These are phyloP conservation scores for Megastigmus dorsalis DNA, from an alignment of 2,888 invertebrate genomes.

Conservation along the genomic window DNA sequence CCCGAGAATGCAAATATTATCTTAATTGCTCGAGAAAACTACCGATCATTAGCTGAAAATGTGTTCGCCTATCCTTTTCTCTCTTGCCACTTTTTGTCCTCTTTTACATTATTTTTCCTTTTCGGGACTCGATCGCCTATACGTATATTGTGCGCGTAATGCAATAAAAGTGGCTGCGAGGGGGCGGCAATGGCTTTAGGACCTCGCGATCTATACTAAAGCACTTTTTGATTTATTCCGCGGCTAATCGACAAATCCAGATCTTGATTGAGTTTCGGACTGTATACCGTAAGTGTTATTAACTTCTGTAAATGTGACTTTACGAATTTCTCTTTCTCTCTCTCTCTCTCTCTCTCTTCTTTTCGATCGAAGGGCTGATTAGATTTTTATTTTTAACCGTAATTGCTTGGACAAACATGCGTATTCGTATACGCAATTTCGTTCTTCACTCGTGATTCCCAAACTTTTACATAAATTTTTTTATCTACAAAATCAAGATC, in stretches of 20 bases:
- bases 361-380: neutral
- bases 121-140: neutral
- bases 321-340: too few relatives aligned
- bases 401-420: too few relatives aligned
- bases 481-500: too few relatives aligned
- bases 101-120: neutral
- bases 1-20: constrained; percentile 73
- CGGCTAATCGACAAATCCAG: constrained; percentile 6
- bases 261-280: constrained; percentile 12
- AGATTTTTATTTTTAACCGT: constrained; percentile 16
- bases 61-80: constrained; percentile 51
- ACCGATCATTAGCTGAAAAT: constrained; percentile 60
- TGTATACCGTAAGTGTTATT: constrained; percentile 21
- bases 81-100: neutral
- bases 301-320: constrained; percentile 18
- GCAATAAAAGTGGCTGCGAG: neutral
- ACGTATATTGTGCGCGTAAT: neutral
- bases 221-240: constrained; percentile 42
- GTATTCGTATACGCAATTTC: too few relatives aligned
- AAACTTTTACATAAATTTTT: too few relatives aligned
- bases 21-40: constrained; percentile 71
- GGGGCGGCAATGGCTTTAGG: constrained; percentile 10
- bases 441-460: too few relatives aligned
- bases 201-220: constrained; percentile 22
- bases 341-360: too few relatives aligned